Conservation (phyloP, 2,113 vertebrate genomes). For the Phyllostomus hastatus region DNA sequence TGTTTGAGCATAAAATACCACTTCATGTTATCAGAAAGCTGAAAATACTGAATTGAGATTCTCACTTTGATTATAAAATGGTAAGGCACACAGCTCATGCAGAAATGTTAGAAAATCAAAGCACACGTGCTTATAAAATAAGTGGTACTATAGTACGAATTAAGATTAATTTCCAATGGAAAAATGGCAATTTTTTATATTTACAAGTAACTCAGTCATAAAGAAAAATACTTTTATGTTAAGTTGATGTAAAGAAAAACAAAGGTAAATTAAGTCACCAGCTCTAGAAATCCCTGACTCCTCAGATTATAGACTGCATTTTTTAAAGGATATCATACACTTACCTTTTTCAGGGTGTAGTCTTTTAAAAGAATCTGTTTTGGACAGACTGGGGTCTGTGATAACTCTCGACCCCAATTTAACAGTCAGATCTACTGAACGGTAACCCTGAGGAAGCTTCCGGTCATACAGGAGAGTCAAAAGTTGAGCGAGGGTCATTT, state of each 20-base stretch:
- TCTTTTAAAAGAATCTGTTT: conserved; percentile 99
- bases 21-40: background rate
- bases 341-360: conserved; percentile 98
- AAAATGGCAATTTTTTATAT: background rate
- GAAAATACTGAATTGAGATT: background rate
- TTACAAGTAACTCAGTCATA: background rate
- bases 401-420: conserved; percentile 98
- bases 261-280: background rate
- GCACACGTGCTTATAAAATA: background rate
- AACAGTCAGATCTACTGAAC: conserved; percentile 96
- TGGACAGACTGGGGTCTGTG: conserved; percentile 95
- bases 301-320: background rate
- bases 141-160: background rate
- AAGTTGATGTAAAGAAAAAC: background rate
- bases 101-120: background rate
- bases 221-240: background rate
- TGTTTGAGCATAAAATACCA: background rate
- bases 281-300: background rate
- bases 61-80: conserved; percentile 4
- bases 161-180: conserved; percentile 1
- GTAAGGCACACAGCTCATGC: background rate
- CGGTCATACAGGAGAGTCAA: conserved; percentile 96
- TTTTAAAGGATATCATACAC: background rate
- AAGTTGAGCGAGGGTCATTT: conserved; percentile 98
- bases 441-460: conserved; percentile 97